Conservation (phyloP, 2,797 vertebrate genomes). For the Danio aesculapii region DNA sequence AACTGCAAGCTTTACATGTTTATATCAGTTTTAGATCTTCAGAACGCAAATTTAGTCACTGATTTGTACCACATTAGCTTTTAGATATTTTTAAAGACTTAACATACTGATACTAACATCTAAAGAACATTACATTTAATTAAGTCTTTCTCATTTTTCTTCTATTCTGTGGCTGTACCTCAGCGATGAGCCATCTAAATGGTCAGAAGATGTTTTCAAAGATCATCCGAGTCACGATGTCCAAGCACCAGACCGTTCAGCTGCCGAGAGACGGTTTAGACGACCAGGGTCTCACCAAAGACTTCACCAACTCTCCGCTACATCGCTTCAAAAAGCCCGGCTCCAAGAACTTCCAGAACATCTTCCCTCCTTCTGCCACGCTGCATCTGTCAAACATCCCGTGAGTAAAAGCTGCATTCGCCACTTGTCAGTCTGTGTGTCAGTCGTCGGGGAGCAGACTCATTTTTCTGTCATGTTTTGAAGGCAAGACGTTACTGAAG, state of each 20-base stretch:
- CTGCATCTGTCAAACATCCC: constrained; percentile 97
- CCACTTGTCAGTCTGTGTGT: constrained; percentile 30
- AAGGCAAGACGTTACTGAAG: constrained; percentile 93
- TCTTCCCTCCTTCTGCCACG: constrained; percentile 95
- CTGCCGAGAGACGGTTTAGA: constrained; percentile 95
- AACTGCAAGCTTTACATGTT: too few relatives aligned
- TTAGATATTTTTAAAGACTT: too few relatives aligned
- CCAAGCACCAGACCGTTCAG: constrained; percentile 96
- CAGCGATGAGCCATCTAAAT: constrained; percentile 98
- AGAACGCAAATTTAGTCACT: too few relatives aligned
- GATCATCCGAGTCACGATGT: constrained; percentile 95
- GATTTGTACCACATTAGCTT: too few relatives aligned
- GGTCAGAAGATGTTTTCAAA: constrained; percentile 98
- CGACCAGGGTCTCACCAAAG: constrained; percentile 96
- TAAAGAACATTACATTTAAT: too few relatives aligned
- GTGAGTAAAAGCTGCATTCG: constrained; percentile 78
- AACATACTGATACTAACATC: too few relatives aligned
- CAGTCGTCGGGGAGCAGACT: constrained; percentile 28
- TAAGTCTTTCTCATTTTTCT: not conserved
- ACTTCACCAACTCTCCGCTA: constrained; percentile 95
- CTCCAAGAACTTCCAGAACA: constrained; percentile 98
- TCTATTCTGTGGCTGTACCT: not conserved
- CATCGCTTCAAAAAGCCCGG: constrained; percentile 98
- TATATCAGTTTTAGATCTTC: too few relatives aligned
- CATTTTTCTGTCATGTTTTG: constrained; percentile 57